Evolutionary conservation across 1,140 invertebrate species (phyloP), one percentile per base, ranked within the genome.

Genomic region (Habropoda laboriosa): DNA sequence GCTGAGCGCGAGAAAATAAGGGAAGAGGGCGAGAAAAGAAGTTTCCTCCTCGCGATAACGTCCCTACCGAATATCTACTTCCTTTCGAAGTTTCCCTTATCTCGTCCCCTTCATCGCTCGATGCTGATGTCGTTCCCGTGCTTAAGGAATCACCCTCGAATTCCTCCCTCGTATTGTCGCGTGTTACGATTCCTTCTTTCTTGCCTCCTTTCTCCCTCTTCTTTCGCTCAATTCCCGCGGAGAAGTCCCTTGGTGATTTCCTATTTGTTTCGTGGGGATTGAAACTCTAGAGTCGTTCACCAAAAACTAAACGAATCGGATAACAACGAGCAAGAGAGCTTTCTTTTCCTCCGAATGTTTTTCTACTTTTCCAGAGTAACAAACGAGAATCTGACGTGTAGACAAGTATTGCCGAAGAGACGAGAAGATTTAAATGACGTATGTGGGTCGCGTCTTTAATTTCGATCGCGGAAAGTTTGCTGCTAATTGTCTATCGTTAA

Each of bases 1-100:
- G 1, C 64, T 16, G n/a, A 53, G 30, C 53, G 21, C 10, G 27
- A 58, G 42, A 70, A 78, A 40, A 57, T 3, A 16, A 2, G 42
- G n/a, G 16, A 7, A n/a, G 27, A 24, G 42, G 45, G 27, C 55
- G 40, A 42, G 61, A 61, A 68, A 71, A 55, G 57, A 79, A 45
- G 64, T 55, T 45, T 18, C 27, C 40, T 12, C 7, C 13, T 1
- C 18, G n/a, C 32, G 70, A 74, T 73, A 74, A 79, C 38, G 30
- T 49, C 35, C 51, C n/a, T 16, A 16, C 12, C 32, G 42, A 38
- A 27, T 55, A 61, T 51, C 51, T 47, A 63, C 57, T 74, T 66
- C 32, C 40, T 42, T 40, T 66, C 51, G 0, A 40, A 45, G 38
- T 51, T 38, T 55, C 60, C 60, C 42, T 66, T 66, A 57, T 66